phyloP scores from a whole-genome alignment of 2,888 invertebrate species.

The Unio pictorum region DNA sequence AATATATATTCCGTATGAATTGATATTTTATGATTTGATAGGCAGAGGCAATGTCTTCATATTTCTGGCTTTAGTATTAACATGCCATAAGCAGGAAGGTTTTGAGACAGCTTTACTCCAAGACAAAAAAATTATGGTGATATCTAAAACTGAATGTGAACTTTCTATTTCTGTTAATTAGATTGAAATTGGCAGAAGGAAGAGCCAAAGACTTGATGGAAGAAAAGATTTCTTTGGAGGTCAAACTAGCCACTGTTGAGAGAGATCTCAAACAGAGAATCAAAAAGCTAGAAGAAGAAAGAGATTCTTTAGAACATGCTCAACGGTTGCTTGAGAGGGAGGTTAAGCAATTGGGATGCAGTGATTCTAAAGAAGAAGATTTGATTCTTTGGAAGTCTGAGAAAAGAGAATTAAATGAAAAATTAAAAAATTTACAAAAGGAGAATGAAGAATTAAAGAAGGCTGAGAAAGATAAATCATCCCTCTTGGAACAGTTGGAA shows the following conservation, averaged over 20 bases:
- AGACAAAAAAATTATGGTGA: no score
- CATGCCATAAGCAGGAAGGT: no score
- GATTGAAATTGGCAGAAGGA: constrained; percentile 43
- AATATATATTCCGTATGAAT: no score
- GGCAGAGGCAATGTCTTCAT: no score
- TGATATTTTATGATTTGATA: not conserved
- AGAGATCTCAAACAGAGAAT: constrained; percentile 12
- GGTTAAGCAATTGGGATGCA: constrained; percentile 8
- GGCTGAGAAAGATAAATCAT: constrained; percentile 58
- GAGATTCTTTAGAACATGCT: not conserved
- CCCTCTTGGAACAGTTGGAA: constrained; percentile 52
- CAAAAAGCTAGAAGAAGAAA: not conserved
- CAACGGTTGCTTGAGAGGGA: no score
- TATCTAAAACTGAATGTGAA: not conserved
- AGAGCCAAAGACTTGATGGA: constrained; percentile 36
- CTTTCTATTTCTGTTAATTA: constrained; percentile 2
- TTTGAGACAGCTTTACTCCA: no score
- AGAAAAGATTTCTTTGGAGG: constrained; percentile 38
- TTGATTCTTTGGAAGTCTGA: constrained; percentile 1
- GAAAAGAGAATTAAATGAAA: constrained; percentile 3
- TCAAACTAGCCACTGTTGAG: constrained; percentile 18
- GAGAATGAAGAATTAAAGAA: constrained; percentile 71
- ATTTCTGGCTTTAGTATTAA: no score
- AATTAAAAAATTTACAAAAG: constrained; percentile 9
- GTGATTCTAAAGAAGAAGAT: constrained; percentile 12